Conservation (phyloP, 1,140 invertebrate species). For the Tetranychus urticae region DNA sequence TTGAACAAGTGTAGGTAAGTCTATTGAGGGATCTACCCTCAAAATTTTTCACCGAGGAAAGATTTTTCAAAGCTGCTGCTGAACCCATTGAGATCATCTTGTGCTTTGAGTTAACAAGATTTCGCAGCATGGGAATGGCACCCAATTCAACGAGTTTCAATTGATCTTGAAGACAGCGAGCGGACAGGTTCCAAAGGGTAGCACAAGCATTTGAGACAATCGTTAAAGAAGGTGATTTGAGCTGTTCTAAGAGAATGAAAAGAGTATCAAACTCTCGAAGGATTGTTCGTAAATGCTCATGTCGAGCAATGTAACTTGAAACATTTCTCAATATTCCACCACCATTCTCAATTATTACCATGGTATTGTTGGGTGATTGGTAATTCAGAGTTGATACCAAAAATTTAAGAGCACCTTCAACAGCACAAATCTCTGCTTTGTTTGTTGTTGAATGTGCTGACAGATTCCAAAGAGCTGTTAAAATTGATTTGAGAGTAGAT, state of each 20-base stretch:
- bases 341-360: constrained; percentile 79
- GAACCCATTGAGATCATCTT: constrained; percentile 93
- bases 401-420: constrained; percentile 63
- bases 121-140: constrained; percentile 72
- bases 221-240: constrained; percentile 74
- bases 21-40: no score
- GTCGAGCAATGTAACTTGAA: constrained; percentile 71
- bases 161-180: constrained; percentile 64
- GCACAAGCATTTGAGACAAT: constrained; percentile 90
- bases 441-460: constrained; percentile 83
- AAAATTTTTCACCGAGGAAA: constrained; percentile 19
- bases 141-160: constrained; percentile 68
- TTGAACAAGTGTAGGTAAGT: no score
- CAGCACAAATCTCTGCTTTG: constrained; percentile 73
- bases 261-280: constrained; percentile 65
- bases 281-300: constrained; percentile 65
- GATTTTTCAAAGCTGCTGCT: constrained; percentile 72
- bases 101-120: constrained; percentile 79
- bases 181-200: constrained; percentile 83
- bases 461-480: constrained; percentile 72
- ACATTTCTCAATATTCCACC: constrained; percentile 83
- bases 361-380: constrained; percentile 48
- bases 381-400: constrained; percentile 67
- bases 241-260: constrained; percentile 62
- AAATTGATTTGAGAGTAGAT: constrained; percentile 72